Base-by-base conservation (phyloP, 2,888 invertebrate genomes). In the Osmoderma eremita region DNA sequence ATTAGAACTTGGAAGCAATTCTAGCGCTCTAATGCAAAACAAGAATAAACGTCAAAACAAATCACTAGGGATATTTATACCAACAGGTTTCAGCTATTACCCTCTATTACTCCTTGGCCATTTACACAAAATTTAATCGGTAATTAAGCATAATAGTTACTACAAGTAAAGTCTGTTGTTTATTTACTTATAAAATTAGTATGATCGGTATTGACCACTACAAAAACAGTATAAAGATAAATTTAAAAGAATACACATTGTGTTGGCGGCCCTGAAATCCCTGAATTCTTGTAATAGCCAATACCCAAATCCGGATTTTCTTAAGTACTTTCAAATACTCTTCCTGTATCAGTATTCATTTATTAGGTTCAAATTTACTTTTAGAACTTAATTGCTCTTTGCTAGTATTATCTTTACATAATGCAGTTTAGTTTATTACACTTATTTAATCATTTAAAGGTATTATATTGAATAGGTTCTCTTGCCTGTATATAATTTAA, bases 1-100 rank as follows among this genome's bases (percentile, higher is more conserved):
- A 58, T 61, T 58, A 50, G 61, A 50, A 36, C 45, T 63, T 61
- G 38, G 22, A 42, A 41, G 56, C 24, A 30, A 6, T 10, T 68
- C n/a, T n/a, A n/a, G n/a, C n/a, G 65, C 65, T 68, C 53, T 68
- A 64, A 68, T 64, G 39, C 64, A 56, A 64, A 68, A 68, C 65
- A 68, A 64, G 53, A 41, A 42, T 45, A 68, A 68, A 68, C 24
- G 67, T 68, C 67, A 68, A 68, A 68, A 68, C 67, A 68, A 30
- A 30, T 58, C 50, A 18, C 56, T 22, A 49, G 39, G 65, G 65
- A 39, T 49, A 36, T 56, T 65, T 65, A 22, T 13, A 42, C 15
- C 13, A 42, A 30, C 39, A 56, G 39, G 18, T 22, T 39, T n/a
- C n/a, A 39, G n/a, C 22, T 17, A 1, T 15, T 22, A 20, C 10